These are phyloP conservation scores for Callosobruchus maculatus DNA, from an alignment of 2,888 invertebrate genomes.

Conservation along the genomic window DNA sequence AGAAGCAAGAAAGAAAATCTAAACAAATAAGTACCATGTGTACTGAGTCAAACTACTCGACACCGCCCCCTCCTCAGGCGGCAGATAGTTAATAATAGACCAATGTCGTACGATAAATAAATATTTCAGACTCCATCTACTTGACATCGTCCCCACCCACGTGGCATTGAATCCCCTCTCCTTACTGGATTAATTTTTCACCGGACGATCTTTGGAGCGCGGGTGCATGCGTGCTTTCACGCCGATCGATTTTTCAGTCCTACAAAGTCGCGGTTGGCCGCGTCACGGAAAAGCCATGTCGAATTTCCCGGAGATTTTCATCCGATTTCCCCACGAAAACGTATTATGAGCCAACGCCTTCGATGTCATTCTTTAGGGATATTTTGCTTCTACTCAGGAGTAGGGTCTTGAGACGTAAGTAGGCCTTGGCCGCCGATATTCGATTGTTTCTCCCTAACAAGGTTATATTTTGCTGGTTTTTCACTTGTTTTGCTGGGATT, in stretches of 20 bases:
- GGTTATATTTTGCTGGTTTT: not conserved
- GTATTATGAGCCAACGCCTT: not conserved
- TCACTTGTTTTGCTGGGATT: not conserved
- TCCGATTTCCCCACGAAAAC: not conserved
- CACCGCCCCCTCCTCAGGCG: no score
- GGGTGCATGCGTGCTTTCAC: slow-evolving; percentile 4
- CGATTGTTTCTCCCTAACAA: not conserved
- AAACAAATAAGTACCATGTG: no score
- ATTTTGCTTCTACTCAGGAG: not conserved
- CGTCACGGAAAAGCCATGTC: not conserved
- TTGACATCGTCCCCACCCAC: no score
- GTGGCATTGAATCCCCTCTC: not conserved
- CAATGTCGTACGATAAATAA: no score
- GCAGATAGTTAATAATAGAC: no score
- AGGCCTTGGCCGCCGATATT: not conserved
- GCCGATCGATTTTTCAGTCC: slow-evolving; percentile 3
- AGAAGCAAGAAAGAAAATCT: no score
- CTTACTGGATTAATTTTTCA: slow-evolving; percentile 1
- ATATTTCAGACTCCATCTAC: no score
- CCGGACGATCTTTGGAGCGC: slow-evolving; percentile 1
- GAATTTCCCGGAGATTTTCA: not conserved
- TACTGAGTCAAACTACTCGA: no score
- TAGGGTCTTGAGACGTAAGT: not conserved
- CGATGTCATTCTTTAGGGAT: not conserved
- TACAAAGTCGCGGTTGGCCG: not conserved